phyloP scores from a whole-genome alignment of 2,797 vertebrate genomes.

The Tauraco hartlaubi region DNA sequence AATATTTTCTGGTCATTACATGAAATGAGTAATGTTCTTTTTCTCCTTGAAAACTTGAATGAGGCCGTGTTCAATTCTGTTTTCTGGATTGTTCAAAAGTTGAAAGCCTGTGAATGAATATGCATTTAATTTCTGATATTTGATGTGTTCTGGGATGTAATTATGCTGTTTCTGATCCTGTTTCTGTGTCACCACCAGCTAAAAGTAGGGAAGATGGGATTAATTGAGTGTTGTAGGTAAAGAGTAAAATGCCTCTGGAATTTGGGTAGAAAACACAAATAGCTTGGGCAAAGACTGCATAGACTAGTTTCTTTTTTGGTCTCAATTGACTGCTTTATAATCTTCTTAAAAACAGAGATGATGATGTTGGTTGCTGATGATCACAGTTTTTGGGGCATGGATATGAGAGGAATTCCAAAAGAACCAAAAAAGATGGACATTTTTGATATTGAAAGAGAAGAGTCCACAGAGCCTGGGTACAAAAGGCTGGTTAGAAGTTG shows the following conservation, averaged over 20 bases:
- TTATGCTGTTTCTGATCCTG: neutral
- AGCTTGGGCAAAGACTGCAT: neutral
- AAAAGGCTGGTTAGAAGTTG: neutral
- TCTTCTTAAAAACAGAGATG: neutral
- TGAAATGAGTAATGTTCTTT: neutral
- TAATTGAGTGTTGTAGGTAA: neutral
- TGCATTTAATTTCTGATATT: neutral
- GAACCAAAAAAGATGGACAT: neutral
- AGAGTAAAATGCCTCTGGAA: neutral
- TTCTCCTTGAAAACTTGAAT: neutral
- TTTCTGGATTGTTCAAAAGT: neutral
- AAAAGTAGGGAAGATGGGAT: neutral
- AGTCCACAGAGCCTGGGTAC: neutral
- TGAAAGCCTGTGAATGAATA: neutral
- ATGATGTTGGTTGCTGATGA: neutral
- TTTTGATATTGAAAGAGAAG: neutral
- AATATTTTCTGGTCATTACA: neutral
- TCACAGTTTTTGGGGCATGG: neutral
- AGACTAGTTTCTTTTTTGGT: neutral
- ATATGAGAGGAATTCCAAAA: neutral
- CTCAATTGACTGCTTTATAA: neutral
- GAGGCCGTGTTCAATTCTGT: neutral
- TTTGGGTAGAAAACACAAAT: neutral
- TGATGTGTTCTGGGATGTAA: neutral
- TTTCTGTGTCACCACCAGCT: neutral